Evolutionary conservation across 37 sponge, comb jelly and placozoan species (phyloP).

Genomic region (Geodia barretti): DNA sequence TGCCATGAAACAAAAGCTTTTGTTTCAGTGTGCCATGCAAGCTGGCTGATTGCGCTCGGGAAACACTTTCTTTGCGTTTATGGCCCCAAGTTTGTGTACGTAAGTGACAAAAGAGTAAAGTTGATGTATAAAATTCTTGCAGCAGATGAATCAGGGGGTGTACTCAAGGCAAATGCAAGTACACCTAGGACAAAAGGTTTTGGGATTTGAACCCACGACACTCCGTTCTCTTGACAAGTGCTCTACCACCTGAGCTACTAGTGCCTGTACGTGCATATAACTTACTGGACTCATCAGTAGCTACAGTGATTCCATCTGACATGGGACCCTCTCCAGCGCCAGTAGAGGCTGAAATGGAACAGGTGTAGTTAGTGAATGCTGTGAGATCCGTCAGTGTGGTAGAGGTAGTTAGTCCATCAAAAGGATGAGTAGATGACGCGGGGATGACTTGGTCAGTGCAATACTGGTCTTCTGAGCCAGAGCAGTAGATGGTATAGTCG

Average conservation of each 20-base stretch:
- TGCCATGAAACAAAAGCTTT: too few species aligned
- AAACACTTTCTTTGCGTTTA: too few species aligned
- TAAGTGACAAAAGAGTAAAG: too few species aligned
- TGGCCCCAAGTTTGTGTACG: too few species aligned
- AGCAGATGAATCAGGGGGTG: too few species aligned
- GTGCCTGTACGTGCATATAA: not conserved
- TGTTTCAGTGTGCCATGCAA: too few species aligned
- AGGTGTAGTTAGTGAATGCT: slow-evolving; percentile 45
- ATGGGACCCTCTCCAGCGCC: slow-evolving; percentile 5
- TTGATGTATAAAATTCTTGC: too few species aligned
- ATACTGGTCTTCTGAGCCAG: not conserved
- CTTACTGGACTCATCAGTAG: slow-evolving; percentile 42
- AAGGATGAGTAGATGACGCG: not conserved
- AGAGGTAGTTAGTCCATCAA: not conserved
- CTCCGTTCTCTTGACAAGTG: too few species aligned
- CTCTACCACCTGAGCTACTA: too few species aligned
- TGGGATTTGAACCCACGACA: not conserved
- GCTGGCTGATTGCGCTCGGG: too few species aligned
- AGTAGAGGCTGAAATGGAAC: slow-evolving; percentile 42
- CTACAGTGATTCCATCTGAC: not conserved
- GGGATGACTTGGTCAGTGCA: not conserved
- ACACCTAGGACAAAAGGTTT: not conserved
- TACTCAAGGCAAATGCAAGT: too few species aligned
- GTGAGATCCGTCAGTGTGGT: slow-evolving; percentile 25
- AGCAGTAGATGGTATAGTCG: slow-evolving; percentile 28